These are phyloP conservation scores for Lottia scabra DNA, from an alignment of 2,888 invertebrate genomes.

Conservation along the genomic window DNA sequence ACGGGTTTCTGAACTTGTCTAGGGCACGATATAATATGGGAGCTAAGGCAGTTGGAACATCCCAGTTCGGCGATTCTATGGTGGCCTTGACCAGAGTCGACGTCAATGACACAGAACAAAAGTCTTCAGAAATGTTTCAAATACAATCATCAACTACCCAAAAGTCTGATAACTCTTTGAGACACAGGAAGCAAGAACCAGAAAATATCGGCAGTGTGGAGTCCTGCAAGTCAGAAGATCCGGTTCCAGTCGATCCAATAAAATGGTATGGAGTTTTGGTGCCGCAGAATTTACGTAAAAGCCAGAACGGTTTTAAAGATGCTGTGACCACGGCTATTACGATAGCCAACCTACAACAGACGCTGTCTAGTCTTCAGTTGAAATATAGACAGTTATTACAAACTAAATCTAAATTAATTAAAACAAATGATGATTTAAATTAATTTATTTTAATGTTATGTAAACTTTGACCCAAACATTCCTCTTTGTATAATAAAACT, in stretches of 20 bases:
- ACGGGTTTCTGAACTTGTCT: constrained; percentile 47
- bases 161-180: constrained; percentile 14
- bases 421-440: background rate
- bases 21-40: constrained; percentile 60
- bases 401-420: constrained; percentile 6
- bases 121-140: constrained; percentile 11
- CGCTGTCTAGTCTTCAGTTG: background rate
- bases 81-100: constrained; percentile 37
- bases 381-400: background rate
- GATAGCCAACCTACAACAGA: constrained; percentile 33
- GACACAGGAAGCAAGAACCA: constrained; percentile 26
- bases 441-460: too few relatives aligned
- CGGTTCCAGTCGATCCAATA: constrained; percentile 74
- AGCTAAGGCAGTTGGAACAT: constrained; percentile 43
- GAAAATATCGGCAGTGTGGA: constrained; percentile 14
- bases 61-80: constrained; percentile 50
- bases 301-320: constrained; percentile 81
- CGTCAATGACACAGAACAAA: constrained; percentile 6
- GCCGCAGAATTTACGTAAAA: constrained; percentile 81
- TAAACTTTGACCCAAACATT: too few relatives aligned
- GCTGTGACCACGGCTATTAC: constrained; percentile 33
- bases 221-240: constrained; percentile 15
- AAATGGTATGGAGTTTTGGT: constrained; percentile 90
- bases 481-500: too few relatives aligned
- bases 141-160: background rate